A percentile compares a stretch with the other conserved stretches of the same genome.
phyloP scores from a whole-genome alignment of 1,140 invertebrate species.

The Euschistus heros region DNA sequence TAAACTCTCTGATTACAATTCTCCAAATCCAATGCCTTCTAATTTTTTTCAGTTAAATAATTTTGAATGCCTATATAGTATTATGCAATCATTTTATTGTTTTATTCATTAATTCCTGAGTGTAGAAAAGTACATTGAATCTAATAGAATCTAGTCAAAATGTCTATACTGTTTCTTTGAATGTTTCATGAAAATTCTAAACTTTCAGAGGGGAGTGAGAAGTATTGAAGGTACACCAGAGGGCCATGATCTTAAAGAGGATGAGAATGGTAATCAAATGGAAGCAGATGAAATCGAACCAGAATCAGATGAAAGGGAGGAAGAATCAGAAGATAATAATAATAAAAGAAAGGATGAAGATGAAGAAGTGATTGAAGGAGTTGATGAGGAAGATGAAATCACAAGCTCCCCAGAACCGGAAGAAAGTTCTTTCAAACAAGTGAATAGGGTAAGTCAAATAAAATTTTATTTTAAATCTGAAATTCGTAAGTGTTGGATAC shows the following conservation, averaged over 20 bases:
- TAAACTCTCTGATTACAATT: too few relatives aligned
- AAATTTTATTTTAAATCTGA: too few relatives aligned
- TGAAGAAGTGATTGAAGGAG: slow-evolving; percentile 12
- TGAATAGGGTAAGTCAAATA: slow-evolving; percentile 42
- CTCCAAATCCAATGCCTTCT: too few relatives aligned
- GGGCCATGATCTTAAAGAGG: not conserved
- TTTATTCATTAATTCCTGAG: too few relatives aligned
- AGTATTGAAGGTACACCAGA: not conserved
- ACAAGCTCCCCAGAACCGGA: slow-evolving; percentile 35
- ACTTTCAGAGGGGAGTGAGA: not conserved
- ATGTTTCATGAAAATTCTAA: not conserved
- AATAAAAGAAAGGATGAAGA: slow-evolving; percentile 11
- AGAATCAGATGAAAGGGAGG: not conserved
- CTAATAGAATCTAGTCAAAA: too few relatives aligned
- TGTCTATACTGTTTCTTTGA: too few relatives aligned
- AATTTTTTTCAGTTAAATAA: too few relatives aligned
- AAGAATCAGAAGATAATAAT: not conserved
- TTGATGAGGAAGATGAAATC: slow-evolving; percentile 20
- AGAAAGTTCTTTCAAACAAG: slow-evolving; percentile 48
- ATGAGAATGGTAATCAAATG: not conserved
- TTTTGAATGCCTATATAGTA: too few relatives aligned
- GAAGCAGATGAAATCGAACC: slow-evolving; percentile 4
- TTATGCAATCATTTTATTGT: too few relatives aligned
- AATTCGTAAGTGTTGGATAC: too few relatives aligned
- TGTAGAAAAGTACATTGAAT: too few relatives aligned